These are phyloP conservation scores for Mormyrus hasselquistii DNA, from an alignment of 2,797 vertebrate genomes.

Conservation along the genomic window DNA sequence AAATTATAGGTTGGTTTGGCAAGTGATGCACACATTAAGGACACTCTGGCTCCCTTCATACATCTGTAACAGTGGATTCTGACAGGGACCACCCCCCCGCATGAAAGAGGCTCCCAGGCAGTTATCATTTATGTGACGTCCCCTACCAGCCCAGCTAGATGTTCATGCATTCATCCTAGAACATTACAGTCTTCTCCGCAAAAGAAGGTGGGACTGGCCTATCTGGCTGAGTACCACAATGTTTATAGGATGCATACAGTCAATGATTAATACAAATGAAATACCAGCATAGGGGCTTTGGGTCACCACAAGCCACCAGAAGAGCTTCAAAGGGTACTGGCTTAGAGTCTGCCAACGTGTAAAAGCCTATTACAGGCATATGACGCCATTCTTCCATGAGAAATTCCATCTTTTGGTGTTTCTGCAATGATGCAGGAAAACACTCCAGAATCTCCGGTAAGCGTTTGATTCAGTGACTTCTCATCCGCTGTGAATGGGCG, in stretches of 20 bases:
- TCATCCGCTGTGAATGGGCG: background rate
- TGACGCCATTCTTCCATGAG: background rate
- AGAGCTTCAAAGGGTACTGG: background rate
- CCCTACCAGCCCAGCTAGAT: background rate
- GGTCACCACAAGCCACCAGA: background rate
- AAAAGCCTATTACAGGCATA: background rate
- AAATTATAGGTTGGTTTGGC: background rate
- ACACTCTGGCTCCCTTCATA: background rate
- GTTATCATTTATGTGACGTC: background rate
- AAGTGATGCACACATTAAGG: background rate
- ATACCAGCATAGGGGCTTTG: background rate
- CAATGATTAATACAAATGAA: background rate
- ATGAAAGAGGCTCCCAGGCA: background rate
- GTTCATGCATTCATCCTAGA: background rate
- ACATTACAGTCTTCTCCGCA: background rate
- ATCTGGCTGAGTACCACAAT: background rate
- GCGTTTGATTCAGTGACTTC: background rate
- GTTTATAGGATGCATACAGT: background rate
- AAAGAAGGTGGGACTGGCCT: background rate
- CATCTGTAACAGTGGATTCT: background rate
- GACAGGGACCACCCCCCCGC: background rate
- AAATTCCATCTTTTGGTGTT: slow-evolving; percentile 1
- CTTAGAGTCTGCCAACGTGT: background rate
- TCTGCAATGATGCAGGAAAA: background rate
- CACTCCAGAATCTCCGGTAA: background rate